Percentiles rank a stretch among this genome's conserved stretches.
phyloP scores from a whole-genome alignment of 2,113 vertebrate genomes.

The Sebastes fasciatus region DNA sequence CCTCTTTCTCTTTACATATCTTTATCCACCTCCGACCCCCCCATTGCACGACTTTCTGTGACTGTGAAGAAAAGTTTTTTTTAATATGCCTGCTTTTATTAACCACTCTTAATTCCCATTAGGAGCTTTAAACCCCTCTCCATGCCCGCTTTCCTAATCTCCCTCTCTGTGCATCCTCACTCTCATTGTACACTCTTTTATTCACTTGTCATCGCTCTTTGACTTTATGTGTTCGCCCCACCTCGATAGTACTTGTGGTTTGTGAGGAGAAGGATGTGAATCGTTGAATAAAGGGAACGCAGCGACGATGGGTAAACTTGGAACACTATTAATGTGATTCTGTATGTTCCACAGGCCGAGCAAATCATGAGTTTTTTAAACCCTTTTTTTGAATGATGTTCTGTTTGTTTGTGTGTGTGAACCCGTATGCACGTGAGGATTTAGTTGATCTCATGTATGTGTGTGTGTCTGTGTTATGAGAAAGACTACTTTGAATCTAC shows the following conservation, averaged over 20 bases:
- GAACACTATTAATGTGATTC: slow-evolving; percentile 67
- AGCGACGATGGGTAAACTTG: slow-evolving; percentile 41
- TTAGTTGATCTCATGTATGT: slow-evolving; percentile 24
- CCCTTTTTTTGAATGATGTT: slow-evolving; percentile 45
- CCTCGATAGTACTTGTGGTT: slow-evolving; percentile 14
- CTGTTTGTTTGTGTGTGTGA: slow-evolving; percentile 7
- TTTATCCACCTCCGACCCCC: slow-evolving; percentile 16
- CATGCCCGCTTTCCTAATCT: neutral
- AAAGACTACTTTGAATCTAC: slow-evolving; percentile 67
- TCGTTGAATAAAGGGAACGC: slow-evolving; percentile 73
- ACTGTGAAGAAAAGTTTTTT: slow-evolving; percentile 56
- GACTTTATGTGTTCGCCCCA: slow-evolving; percentile 22
- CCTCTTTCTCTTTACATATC: slow-evolving; percentile 21
- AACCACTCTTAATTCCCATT: slow-evolving; percentile 52
- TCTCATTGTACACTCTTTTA: slow-evolving; percentile 13
- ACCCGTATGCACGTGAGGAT: slow-evolving; percentile 49
- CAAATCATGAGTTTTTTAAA: slow-evolving; percentile 25
- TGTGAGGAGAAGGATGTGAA: slow-evolving; percentile 21
- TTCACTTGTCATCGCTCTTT: slow-evolving; percentile 30
- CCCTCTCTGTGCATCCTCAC: neutral
- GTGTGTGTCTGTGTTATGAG: slow-evolving; percentile 48
- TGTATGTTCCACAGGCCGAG: slow-evolving; percentile 54
- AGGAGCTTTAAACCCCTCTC: slow-evolving; percentile 20
- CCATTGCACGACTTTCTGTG: slow-evolving; percentile 41
- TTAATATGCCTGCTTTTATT: slow-evolving; percentile 60